Evolutionary conservation across 2,113 vertebrate species (phyloP), one percentile per base, ranked within the genome.

Genomic region (Melospiza melodia): DNA sequence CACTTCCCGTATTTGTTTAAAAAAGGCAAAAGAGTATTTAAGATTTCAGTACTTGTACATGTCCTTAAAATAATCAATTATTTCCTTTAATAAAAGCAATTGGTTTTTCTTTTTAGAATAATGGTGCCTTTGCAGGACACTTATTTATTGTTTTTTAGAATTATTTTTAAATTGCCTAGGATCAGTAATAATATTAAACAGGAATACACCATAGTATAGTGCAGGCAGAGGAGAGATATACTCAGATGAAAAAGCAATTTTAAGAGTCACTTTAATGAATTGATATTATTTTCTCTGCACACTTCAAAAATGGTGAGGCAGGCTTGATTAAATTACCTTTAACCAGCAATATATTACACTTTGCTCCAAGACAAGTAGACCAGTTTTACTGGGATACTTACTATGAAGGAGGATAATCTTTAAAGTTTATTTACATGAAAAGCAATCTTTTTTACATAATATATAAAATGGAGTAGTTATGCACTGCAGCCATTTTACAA

Each of bases 361-460:
- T 95, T 87, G 96, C 46, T 96, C 93, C 85, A 95, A 92, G 75
- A 93, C 91, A 96, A 96, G 74, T 44, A 96, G 92, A 92, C 75
- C 97, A 97, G 96, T 96, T 97, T 97, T 95, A 97, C 96, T 97
- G 95, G 93, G 58, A 96, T 95, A 94, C 86, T 96, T 87, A 94
- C 89, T 82, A 77, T 62, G 89, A 96, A 74, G 57, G 72, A 94
- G 14, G 67, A 93, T 63, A 95, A 85, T 69, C 65, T 94, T 93
- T 88, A n/a, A 84, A 76, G 46, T 90, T 95, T 94, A 95, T 95
- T 96, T 95, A 96, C 92, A 97, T 10, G 54, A 84, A 83, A 95
- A 95, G 63, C 89, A 44, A 94, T 73, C 61, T 78, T 94, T 77
- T 87, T 90, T 96, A 91, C 88, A 94, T 54, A 89, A 90, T 25